These are phyloP conservation scores for Sarcophaga rosellei DNA, from an alignment of 2,888 invertebrate species.

Conservation along the genomic window DNA sequence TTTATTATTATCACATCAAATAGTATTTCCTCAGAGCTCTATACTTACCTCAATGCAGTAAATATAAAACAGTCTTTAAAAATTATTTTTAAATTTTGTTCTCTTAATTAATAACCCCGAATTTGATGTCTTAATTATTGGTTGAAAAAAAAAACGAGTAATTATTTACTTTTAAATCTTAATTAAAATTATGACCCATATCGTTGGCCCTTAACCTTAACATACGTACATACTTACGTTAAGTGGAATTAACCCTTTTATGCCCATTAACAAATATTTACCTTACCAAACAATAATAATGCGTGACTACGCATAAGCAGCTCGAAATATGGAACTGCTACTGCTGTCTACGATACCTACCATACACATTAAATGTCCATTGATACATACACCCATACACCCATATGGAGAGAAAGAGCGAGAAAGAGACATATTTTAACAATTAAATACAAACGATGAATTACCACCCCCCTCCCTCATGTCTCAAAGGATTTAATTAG, in stretches of 20 bases:
- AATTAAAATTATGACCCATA: constrained; percentile 62
- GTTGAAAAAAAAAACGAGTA: not conserved
- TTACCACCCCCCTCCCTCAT: constrained; percentile 34
- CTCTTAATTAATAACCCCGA: not conserved
- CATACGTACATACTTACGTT: not conserved
- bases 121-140: constrained; percentile 49
- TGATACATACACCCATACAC: constrained; percentile 4
- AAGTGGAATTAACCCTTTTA: constrained; percentile 50
- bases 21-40: too few relatives aligned
- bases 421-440: not conserved
- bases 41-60: too few relatives aligned
- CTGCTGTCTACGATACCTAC: constrained; percentile 49
- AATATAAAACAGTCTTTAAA: not conserved
- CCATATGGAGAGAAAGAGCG: not conserved
- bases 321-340: constrained; percentile 15
- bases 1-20: too few relatives aligned
- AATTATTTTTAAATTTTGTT: not conserved
- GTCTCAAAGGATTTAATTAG: constrained; percentile 61
- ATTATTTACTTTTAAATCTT: constrained; percentile 31
- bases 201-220: constrained; percentile 40
- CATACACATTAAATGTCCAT: constrained; percentile 64
- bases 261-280: constrained; percentile 59
- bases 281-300: constrained; percentile 74
- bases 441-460: constrained; percentile 59
- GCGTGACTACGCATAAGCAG: constrained; percentile 78